Conservation (phyloP, 2,113 vertebrate species). For the Eclectus roratus region DNA sequence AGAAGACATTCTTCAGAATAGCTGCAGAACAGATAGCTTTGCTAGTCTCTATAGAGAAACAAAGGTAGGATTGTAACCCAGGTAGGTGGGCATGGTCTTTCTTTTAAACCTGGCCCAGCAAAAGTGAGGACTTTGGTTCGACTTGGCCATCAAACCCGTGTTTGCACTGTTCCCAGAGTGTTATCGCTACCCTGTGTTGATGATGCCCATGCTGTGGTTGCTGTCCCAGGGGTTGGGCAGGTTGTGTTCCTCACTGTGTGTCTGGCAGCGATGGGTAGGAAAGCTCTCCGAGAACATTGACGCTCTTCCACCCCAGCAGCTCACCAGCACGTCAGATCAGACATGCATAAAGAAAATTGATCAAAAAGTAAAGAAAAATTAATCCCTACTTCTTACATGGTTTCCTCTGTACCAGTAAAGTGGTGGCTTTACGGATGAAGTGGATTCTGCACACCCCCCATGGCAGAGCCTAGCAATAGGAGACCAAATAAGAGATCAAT, state of each 20-base stretch:
- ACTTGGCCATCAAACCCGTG: not conserved
- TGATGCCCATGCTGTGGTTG: not conserved
- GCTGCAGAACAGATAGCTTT: not conserved
- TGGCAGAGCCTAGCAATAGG: not conserved
- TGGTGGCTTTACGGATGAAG: not conserved
- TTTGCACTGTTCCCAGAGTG: not conserved
- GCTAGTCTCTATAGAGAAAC: not conserved
- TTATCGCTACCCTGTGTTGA: not conserved
- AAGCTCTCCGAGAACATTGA: not conserved
- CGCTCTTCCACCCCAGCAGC: accelerated
- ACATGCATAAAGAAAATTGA: not conserved
- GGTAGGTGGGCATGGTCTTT: not conserved
- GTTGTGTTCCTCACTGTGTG: not conserved
- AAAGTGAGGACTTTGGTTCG: not conserved
- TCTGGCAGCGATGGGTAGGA: not conserved
- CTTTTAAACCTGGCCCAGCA: not conserved
- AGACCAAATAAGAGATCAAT: accelerated
- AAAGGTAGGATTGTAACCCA: not conserved
- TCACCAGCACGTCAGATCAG: accelerated
- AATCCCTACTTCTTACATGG: accelerated
- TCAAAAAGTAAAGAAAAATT: not conserved
- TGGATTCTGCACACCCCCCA: not conserved
- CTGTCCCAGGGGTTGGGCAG: not conserved
- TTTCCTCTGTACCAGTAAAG: not conserved
- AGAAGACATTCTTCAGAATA: conserved; percentile 48